Base-by-base conservation (phyloP, 2,888 invertebrate genomes). In the Melieria crassipennis region DNA sequence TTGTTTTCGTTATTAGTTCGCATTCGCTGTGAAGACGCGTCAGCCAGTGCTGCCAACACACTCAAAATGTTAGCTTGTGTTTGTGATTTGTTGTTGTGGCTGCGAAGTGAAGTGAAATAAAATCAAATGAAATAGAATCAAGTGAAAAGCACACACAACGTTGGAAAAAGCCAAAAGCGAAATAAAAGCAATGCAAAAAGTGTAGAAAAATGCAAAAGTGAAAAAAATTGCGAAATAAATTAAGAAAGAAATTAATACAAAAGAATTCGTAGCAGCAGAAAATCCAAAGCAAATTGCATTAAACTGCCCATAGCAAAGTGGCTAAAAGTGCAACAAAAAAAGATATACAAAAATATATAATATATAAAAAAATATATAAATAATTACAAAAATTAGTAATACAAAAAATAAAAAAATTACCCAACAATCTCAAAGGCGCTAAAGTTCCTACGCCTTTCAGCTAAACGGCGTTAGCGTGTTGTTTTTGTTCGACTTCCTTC, bases 71-170 rank as follows among this genome's bases (percentile, higher is more conserved):
- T 30, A 30, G 30, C 16, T 55, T 55, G 55, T 7, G 16, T 13
- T 10, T 55, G n/a, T 55, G 16, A 55, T 55, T 16, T 55, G 55
- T 55, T 55, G n/a, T 55, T 13, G n/a, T 55, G 55, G 16, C 55
- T 55, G 55, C 5, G 10, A 56, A 16, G 30, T 13, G 13, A 16
- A 16, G 16, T 56, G 16, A 5, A 56, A 13, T 3, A 16, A 56
- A 56, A 30, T 16, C 9, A 56, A 56, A 56, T 16, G 9, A 9
- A 56, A 56, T 13, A 16, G 9, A 4, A 4, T 13, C 3, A 16
- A 9, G 10, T 3, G 5, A 56, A 16, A 16, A 9, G 9, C 13
- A 9, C 16, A 56, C 30, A 56, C 7, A 56, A 56, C 9, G 10
- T 4, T 16, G 30, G 9, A 16, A 56, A 5, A 56, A 56, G 13